Evolutionary conservation across 2,888 invertebrate species (phyloP), one percentile per base, ranked within the genome.

Genomic region (Plebejus anna): DNA sequence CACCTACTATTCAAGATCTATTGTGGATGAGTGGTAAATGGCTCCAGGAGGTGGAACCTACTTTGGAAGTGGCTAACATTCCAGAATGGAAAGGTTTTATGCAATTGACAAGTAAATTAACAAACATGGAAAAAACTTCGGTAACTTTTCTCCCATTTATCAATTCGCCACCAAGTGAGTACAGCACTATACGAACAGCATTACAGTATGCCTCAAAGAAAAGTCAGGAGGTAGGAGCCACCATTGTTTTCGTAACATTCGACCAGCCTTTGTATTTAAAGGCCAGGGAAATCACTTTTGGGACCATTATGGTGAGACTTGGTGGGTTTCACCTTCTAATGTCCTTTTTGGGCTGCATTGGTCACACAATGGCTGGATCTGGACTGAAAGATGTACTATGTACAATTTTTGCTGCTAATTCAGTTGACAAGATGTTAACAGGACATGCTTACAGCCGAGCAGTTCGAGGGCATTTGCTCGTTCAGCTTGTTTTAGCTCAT

Each of bases 321-420:
- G 86, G 86, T 80, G 87, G 87, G 78, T 87, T 87, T 82, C 85
- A 88, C 82, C 77, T 86, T 81, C 75, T 83, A 47, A 84, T 83
- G 82, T 82, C 81, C 1, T 88, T 83, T 77, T 76, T 87, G 71
- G 84, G 85, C 76, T 59, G 80, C 70, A 82, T 88, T 71, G 87
- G 87, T 38, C 78, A 81, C 75, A 80, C 87, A 47, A 89, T 89
- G 87, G 79, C 79, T 22, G 87, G 87, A 81, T 87, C 79, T 80
- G 83, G 82, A 11, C 75, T 83, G 5, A 80, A 80, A 57, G 83
- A 83, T 78, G 77, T 76, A n/a, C 73, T 81, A 4, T 72, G 57
- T 36, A 66, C 51, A 61, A 81, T 82, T 16, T 83, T 81, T 80
- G 84, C 85, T 75, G 28, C 81, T 76, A 80, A 82, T 76, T 86